Base-by-base conservation (phyloP, 1,140 invertebrate species). In the Ceratosolen fusciceps region DNA sequence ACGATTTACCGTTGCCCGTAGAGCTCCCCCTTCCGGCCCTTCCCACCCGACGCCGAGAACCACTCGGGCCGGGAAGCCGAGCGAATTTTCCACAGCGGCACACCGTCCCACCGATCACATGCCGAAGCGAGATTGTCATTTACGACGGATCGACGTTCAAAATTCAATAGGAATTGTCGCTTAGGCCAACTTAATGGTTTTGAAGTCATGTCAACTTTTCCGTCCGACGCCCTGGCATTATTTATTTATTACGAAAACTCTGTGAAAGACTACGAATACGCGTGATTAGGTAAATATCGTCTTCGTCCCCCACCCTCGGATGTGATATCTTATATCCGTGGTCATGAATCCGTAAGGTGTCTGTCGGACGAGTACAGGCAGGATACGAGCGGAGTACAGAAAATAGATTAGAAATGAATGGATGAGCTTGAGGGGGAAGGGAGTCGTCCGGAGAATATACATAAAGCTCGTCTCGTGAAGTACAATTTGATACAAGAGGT, bases 1-100 rank as follows among this genome's bases (percentile, higher is more conserved):
- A 79, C 60, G 49, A n/a, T 74, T 74, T 79, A 74, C 77, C 77
- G 77, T 79, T 79, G 34, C n/a, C 21, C 34, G 67, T 7, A n/a
- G 58, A 62, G 58, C 58, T 62, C 29, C 31, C 58, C 58, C 58
- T 62, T 62, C 29, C 34, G n/a, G n/a, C n/a, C n/a, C n/a, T n/a
- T n/a, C n/a, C n/a, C n/a, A n/a, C n/a, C n/a, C n/a, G n/a, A n/a
- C n/a, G n/a, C n/a, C n/a, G n/a, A n/a, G n/a, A n/a, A n/a, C n/a
- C n/a, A n/a, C n/a, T n/a, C n/a, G n/a, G n/a, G n/a, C n/a, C n/a
- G n/a, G 4, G 16, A 67, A 19, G 16, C 39, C 67, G 19, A 47
- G 24, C n/a, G 34, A 65, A n/a, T 65, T 65, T 65, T 37, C 60
- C 31, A 16, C 60, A 62, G 58, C 54, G 24, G 56, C 72, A 24